Evolutionary conservation across 2,888 invertebrate species (phyloP).

Genomic region (Tetragonula carbonaria): DNA sequence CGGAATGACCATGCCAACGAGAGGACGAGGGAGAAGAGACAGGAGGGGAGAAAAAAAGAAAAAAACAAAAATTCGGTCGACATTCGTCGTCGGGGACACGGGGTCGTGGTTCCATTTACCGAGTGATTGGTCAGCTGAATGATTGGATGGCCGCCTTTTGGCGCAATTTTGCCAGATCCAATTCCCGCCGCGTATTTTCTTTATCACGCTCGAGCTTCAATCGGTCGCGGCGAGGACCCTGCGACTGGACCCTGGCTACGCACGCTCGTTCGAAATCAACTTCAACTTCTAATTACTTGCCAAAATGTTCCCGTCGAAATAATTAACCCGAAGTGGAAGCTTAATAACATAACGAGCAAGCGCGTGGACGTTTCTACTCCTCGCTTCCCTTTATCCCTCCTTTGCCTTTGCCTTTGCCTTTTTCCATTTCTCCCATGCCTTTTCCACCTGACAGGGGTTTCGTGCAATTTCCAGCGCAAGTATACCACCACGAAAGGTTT

Average conservation of each 20-base stretch:
- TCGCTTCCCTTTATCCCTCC: not conserved
- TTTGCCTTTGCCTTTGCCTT: not conserved
- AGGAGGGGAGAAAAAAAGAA: not conserved
- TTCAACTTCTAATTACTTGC: conserved; percentile 40
- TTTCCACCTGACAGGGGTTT: not conserved
- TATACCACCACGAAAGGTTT: not conserved
- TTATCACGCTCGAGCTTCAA: conserved; percentile 17
- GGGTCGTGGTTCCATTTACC: conserved; percentile 47
- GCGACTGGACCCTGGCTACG: conserved; percentile 1
- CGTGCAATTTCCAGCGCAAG: not conserved
- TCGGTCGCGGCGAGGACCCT: conserved; percentile 13
- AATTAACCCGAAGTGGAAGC: conserved; percentile 16
- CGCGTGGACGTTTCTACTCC: not conserved
- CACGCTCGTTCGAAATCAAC: conserved; percentile 18
- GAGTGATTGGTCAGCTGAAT: conserved; percentile 52
- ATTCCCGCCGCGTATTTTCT: conserved; percentile 38
- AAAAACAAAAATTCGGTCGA: not conserved
- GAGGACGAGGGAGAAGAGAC: not conserved
- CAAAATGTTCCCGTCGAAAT: conserved; percentile 26
- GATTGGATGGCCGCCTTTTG: conserved; percentile 50
- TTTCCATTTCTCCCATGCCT: not conserved
- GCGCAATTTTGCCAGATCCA: conserved; percentile 36
- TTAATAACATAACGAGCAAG: conserved; percentile 20
- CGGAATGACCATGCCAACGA: not conserved
- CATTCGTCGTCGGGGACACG: conserved; percentile 2